phyloP scores from a whole-genome alignment of 2,113 vertebrate genomes.

The Notarius quadriscutis region DNA sequence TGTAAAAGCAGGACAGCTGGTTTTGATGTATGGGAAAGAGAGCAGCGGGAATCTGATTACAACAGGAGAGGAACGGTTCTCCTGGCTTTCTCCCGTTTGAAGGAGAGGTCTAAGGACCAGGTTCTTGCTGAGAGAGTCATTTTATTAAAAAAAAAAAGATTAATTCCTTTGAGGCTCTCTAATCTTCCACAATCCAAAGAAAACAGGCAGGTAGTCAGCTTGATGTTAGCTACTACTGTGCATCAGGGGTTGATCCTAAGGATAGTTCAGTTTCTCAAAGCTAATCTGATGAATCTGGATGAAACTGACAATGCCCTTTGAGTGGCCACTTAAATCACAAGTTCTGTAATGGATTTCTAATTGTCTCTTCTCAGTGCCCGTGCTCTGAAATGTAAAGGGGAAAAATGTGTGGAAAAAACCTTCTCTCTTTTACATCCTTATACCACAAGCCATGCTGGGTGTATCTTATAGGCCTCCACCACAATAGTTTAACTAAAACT shows the following conservation, averaged over 20 bases:
- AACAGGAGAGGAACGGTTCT: conserved; percentile 45
- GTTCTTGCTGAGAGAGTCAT: conserved; percentile 37
- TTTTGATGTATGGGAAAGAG: conserved; percentile 57
- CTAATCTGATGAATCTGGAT: conserved; percentile 1
- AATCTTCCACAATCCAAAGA: background rate
- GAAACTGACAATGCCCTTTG: background rate
- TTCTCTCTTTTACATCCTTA: background rate
- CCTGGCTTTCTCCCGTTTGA: conserved; percentile 15
- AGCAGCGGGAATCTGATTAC: conserved; percentile 59
- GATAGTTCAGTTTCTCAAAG: background rate
- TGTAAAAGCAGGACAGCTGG: conserved; percentile 56
- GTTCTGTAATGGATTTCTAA: conserved; percentile 26
- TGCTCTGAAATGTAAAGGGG: background rate
- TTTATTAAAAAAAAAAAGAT: conserved; percentile 20
- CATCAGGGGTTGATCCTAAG: conserved; percentile 14
- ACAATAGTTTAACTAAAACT: conserved; percentile 29
- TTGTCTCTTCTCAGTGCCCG: background rate
- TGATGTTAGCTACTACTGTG: background rate
- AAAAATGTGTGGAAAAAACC: background rate
- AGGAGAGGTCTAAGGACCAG: conserved; percentile 40
- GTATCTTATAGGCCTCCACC: conserved; percentile 1
- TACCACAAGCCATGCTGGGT: background rate
- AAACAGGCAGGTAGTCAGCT: conserved; percentile 4
- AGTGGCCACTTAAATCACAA: background rate
- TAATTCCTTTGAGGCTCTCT: conserved; percentile 25